Percentiles rank a stretch among this genome's conserved stretches.
Evolutionary conservation across 2,113 vertebrate species (phyloP).

Genomic region (Planiliza haematocheilus): DNA sequence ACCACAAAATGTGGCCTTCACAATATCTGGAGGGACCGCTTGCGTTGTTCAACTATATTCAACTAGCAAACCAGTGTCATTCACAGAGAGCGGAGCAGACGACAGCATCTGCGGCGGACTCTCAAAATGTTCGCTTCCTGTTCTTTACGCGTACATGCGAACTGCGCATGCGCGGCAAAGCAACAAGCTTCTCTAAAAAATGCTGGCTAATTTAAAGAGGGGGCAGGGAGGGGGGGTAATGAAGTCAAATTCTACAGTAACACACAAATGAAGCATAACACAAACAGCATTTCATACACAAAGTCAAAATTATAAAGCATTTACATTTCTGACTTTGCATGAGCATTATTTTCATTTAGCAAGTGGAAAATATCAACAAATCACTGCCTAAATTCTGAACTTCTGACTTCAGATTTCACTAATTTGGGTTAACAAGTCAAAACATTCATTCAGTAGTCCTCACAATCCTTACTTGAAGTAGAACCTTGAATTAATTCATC

Average conservation of each 20-base stretch:
- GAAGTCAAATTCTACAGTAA: too few species aligned
- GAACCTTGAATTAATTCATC: too few species aligned
- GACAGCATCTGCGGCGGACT: conserved; percentile 19
- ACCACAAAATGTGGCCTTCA: not conserved
- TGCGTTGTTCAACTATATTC: not conserved
- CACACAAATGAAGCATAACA: too few species aligned
- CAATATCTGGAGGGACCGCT: not conserved
- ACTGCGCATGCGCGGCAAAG: conserved; percentile 69
- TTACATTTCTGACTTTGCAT: not conserved
- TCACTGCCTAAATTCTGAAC: too few species aligned
- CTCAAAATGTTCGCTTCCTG: conserved; percentile 70
- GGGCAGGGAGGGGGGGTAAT: too few species aligned
- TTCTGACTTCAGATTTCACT: too few species aligned
- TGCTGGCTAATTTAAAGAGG: not conserved
- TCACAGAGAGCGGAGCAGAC: conserved; percentile 4
- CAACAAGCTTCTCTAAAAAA: conserved; percentile 51
- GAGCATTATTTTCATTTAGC: not conserved
- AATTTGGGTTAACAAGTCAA: too few species aligned
- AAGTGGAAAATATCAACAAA: not conserved
- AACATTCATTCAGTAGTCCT: too few species aligned
- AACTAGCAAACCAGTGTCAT: not conserved
- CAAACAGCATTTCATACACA: too few species aligned
- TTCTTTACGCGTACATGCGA: conserved; percentile 23
- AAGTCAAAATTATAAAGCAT: too few species aligned
- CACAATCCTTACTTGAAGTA: too few species aligned